Percentiles rank a stretch among this genome's conserved stretches.
Evolutionary conservation across 2,888 invertebrate genomes (phyloP).

Genomic region (Ormyrus pomaceus): DNA sequence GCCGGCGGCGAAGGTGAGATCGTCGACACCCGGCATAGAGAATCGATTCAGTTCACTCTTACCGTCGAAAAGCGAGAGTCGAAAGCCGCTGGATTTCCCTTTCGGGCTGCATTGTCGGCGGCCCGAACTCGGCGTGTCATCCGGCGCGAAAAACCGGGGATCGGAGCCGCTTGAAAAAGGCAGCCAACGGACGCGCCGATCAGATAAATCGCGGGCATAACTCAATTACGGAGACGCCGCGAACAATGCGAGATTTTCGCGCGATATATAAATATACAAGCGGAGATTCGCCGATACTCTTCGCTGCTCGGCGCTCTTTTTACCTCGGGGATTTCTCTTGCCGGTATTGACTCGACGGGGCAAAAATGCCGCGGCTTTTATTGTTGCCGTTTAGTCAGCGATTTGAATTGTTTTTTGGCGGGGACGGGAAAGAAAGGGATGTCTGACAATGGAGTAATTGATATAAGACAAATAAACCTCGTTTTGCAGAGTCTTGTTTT

Average conservation of each 20-base stretch:
- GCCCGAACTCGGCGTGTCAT: conserved; percentile 7
- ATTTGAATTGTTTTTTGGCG: no score
- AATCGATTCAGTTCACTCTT: conserved; percentile 61
- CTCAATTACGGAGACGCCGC: conserved; percentile 4
- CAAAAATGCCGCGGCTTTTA: no score
- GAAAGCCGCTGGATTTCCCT: conserved; percentile 45
- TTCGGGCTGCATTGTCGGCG: conserved; percentile 28
- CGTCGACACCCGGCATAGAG: conserved; percentile 56
- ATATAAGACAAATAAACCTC: no score
- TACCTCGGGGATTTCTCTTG: neutral
- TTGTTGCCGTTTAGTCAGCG: no score
- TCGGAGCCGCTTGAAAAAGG: conserved; percentile 1
- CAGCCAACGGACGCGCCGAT: no score
- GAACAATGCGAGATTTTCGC: neutral
- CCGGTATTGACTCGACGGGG: no score
- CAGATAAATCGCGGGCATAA: conserved; percentile 10
- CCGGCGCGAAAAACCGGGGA: conserved; percentile 4
- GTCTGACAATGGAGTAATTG: no score
- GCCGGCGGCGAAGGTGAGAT: conserved; percentile 53
- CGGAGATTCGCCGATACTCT: no score
- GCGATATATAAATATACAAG: no score
- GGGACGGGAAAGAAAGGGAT: no score
- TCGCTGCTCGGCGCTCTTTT: neutral
- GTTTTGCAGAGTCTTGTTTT: no score
- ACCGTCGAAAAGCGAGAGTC: conserved; percentile 23